A percentile compares a stretch with the other conserved stretches of the same genome.
Evolutionary conservation across 2,888 invertebrate genomes (phyloP).

Genomic region (Andrena hattorfiana): DNA sequence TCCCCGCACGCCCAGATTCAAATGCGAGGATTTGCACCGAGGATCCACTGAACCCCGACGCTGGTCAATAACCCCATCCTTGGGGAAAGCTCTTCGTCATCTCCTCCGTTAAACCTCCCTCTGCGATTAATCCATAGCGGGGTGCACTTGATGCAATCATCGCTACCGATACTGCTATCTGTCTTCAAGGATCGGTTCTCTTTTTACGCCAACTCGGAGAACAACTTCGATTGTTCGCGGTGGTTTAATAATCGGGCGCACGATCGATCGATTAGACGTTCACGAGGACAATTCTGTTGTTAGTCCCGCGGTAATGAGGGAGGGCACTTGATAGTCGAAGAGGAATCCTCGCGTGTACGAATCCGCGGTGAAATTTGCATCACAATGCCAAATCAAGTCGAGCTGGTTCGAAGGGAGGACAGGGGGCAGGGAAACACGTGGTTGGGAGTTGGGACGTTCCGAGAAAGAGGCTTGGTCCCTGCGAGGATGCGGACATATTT

Average conservation of each 20-base stretch:
- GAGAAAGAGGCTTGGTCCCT: conserved; percentile 65
- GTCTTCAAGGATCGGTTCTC: neutral
- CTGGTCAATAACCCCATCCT: conserved; percentile 41
- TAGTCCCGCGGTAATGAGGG: conserved; percentile 15
- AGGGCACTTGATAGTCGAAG: neutral
- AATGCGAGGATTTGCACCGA: conserved; percentile 29
- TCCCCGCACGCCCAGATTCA: conserved; percentile 22
- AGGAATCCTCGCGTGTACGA: conserved; percentile 47
- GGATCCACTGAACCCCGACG: conserved; percentile 50
- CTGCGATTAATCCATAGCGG: neutral
- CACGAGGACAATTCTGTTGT: conserved; percentile 3
- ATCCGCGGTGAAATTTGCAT: conserved; percentile 73
- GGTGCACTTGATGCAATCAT: neutral
- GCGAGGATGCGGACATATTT: conserved; percentile 46
- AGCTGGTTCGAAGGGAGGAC: conserved; percentile 19
- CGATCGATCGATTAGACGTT: conserved; percentile 9
- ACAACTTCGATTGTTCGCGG: neutral
- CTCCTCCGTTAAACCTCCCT: neutral
- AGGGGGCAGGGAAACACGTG: conserved; percentile 40
- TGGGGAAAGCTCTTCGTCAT: conserved; percentile 7
- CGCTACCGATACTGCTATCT: neutral
- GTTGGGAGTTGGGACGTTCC: conserved; percentile 52
- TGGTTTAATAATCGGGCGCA: neutral
- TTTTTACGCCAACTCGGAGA: neutral
- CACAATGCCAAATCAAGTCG: conserved; percentile 76